Percentiles rank a stretch among this genome's conserved stretches.
phyloP scores from a whole-genome alignment of 53 echinoderm and acorn worm species.

The Apostichopus leukothele region DNA sequence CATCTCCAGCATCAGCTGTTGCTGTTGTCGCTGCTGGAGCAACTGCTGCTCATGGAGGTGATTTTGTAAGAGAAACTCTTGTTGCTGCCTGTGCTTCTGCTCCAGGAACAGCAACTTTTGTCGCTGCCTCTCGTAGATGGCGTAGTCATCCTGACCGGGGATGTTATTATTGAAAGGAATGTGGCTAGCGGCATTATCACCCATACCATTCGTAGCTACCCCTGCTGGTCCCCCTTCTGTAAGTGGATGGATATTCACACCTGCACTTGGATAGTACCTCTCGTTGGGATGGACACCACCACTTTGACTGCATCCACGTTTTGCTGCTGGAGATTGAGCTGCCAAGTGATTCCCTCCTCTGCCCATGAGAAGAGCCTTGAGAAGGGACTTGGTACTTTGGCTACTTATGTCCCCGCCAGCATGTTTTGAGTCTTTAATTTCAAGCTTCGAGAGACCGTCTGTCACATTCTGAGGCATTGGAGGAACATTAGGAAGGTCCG shows the following conservation, averaged over 20 bases:
- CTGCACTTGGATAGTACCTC: not conserved
- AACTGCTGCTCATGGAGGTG: constrained; percentile 67
- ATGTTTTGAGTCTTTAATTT: constrained; percentile 70
- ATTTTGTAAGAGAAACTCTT: constrained; percentile 69
- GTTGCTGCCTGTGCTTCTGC: constrained; percentile 67
- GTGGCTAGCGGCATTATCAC: not conserved
- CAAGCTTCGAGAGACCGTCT: constrained; percentile 88
- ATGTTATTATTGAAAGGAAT: constrained; percentile 79
- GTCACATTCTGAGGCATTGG: constrained; percentile 67
- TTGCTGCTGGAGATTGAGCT: constrained; percentile 23
- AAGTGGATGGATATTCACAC: not conserved
- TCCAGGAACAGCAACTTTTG: constrained; percentile 65
- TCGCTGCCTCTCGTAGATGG: constrained; percentile 72
- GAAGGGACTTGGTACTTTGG: constrained; percentile 56
- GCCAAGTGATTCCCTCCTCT: constrained; percentile 56
- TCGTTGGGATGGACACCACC: not conserved
- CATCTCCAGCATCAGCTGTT: constrained; percentile 52
- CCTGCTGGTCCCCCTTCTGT: not conserved
- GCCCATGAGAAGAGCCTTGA: constrained; percentile 84
- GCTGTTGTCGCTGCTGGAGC: constrained; percentile 62
- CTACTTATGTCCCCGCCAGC: not conserved
- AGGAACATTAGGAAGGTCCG: not conserved
- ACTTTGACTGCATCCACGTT: not conserved
- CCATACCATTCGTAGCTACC: not conserved
- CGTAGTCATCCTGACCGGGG: constrained; percentile 72